Conservation (phyloP, 2,797 vertebrate genomes). For the Xenopus petersii region DNA sequence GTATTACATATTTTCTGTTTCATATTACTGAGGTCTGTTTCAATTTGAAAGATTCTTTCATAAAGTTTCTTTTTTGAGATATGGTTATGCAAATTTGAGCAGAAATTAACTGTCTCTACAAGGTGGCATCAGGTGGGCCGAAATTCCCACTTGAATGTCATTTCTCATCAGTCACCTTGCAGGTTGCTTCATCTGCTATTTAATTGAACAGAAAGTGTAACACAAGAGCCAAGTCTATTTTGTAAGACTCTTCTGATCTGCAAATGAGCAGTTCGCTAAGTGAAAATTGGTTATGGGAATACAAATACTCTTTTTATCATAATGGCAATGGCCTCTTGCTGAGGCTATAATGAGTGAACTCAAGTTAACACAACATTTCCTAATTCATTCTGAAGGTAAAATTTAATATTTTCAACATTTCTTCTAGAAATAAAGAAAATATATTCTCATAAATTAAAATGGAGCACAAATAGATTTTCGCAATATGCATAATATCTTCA, state of each 20-base stretch:
- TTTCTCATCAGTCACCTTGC: slow-evolving; percentile 24
- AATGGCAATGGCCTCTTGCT: slow-evolving; percentile 44
- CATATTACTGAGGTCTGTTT: no score
- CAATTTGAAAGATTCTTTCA: no score
- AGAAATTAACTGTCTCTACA: not conserved
- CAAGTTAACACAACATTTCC: slow-evolving; percentile 45
- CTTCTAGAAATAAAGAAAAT: not conserved
- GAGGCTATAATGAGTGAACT: slow-evolving; percentile 45
- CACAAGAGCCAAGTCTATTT: slow-evolving; percentile 45
- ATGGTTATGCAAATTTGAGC: not conserved
- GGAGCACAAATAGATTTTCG: no score
- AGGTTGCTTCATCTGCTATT: slow-evolving; percentile 36
- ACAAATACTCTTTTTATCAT: slow-evolving; percentile 42
- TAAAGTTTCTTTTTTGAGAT: no score
- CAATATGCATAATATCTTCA: no score
- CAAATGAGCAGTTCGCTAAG: slow-evolving; percentile 42
- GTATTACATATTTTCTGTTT: no score
- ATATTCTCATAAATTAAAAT: no score
- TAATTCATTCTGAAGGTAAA: slow-evolving; percentile 48
- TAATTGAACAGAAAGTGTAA: slow-evolving; percentile 47
- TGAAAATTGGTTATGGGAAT: slow-evolving; percentile 49
- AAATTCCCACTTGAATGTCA: slow-evolving; percentile 22
- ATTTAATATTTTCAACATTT: slow-evolving; percentile 27
- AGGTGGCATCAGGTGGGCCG: slow-evolving; percentile 29
- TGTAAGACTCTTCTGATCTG: slow-evolving; percentile 37